Evolutionary conservation across 1,140 invertebrate genomes (phyloP).

Genomic region (Capitella teleta): DNA sequence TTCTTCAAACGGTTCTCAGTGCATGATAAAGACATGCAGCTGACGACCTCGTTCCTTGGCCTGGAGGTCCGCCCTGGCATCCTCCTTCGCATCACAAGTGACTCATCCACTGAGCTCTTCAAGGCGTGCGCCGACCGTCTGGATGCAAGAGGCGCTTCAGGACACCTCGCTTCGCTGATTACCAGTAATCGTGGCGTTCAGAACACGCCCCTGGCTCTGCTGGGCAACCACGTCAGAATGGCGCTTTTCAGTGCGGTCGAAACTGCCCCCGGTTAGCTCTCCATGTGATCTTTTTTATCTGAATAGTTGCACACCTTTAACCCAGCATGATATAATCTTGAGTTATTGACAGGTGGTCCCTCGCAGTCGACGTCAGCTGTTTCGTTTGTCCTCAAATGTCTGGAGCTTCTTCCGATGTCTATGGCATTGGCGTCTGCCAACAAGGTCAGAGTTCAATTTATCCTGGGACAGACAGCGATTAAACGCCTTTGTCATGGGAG

Average conservation of each 20-base stretch:
- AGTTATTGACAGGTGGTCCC: too few relatives aligned
- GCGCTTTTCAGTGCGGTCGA: conserved; percentile 15
- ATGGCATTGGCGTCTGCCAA: too few relatives aligned
- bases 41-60: conserved; percentile 24
- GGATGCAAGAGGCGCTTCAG: conserved; percentile 18
- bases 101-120: conserved; percentile 24
- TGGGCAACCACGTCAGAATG: conserved; percentile 30
- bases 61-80: conserved; percentile 28
- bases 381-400: too few relatives aligned
- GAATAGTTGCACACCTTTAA: not conserved
- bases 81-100: conserved; percentile 22
- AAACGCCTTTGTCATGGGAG: not conserved
- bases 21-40: not conserved
- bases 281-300: too few relatives aligned
- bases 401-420: too few relatives aligned
- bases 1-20: not conserved
- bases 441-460: too few relatives aligned
- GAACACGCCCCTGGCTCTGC: conserved; percentile 24
- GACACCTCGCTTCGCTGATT: conserved; percentile 31
- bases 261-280: too few relatives aligned
- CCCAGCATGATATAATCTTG: not conserved
- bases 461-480: not conserved
- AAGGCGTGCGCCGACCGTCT: conserved; percentile 10
- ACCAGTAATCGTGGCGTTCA: conserved; percentile 25
- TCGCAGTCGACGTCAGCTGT: too few relatives aligned